These are phyloP conservation scores for Aleadryas rufinucha DNA, from an alignment of 2,113 vertebrate genomes.

Conservation along the genomic window DNA sequence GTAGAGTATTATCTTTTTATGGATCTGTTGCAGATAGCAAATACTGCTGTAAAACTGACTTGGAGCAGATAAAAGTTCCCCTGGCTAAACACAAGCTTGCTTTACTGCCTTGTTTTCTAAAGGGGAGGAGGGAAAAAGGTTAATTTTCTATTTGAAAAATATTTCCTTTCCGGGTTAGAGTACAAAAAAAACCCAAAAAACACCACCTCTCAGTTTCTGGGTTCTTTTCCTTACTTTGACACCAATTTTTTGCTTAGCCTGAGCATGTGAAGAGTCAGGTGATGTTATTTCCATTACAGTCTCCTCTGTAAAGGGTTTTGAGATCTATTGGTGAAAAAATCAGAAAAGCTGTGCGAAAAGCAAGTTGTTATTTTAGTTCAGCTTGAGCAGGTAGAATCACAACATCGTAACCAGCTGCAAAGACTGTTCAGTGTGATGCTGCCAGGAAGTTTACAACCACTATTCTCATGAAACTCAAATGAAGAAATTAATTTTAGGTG, in stretches of 20 bases:
- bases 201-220: background rate
- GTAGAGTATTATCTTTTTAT: background rate
- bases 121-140: background rate
- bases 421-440: background rate
- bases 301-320: background rate
- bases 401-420: accelerated
- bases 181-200: background rate
- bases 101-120: slow-evolving; percentile 1
- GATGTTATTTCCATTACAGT: background rate
- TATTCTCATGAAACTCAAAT: background rate
- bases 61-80: background rate
- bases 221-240: background rate
- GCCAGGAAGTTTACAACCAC: background rate
- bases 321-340: background rate
- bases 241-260: background rate
- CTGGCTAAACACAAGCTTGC: background rate
- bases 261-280: background rate
- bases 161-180: background rate
- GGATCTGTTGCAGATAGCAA: background rate
- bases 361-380: background rate
- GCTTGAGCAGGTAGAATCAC: background rate
- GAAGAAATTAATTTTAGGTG: background rate
- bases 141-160: background rate
- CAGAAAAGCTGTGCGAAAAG: background rate
- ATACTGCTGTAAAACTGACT: background rate